phyloP scores from a whole-genome alignment of 2,888 invertebrate genomes.

The Stenodera caucasica region DNA sequence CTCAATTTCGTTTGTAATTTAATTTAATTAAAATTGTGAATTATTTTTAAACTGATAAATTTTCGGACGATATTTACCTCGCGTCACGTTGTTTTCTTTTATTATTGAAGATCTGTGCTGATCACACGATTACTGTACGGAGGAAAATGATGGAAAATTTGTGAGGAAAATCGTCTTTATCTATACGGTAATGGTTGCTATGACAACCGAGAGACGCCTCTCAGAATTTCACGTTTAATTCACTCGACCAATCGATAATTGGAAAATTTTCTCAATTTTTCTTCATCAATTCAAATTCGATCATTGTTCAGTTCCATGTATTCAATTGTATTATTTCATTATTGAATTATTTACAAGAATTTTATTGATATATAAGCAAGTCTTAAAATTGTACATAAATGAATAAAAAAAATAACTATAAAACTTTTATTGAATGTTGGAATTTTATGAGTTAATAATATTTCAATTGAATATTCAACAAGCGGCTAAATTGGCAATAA shows the following conservation, averaged over 20 bases:
- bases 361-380: no score
- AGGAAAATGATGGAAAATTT: background rate
- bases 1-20: slow-evolving; percentile 6
- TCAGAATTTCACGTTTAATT: background rate
- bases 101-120: no score
- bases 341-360: no score
- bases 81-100: no score
- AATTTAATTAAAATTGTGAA: slow-evolving; percentile 1
- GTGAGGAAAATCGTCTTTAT: background rate
- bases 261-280: background rate
- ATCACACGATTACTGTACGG: background rate
- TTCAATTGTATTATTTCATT: no score
- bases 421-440: no score
- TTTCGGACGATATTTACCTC: background rate
- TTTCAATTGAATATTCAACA: no score
- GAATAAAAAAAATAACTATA: no score
- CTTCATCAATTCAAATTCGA: background rate
- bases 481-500: no score
- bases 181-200: background rate
- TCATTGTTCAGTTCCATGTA: background rate
- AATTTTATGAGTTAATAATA: no score
- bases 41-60: background rate
- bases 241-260: background rate
- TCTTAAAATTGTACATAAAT: no score
- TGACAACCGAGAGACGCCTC: background rate